Percentiles rank a stretch among this genome's conserved stretches.
phyloP scores from a whole-genome alignment of 2,113 vertebrate species.

The Chaetura pelagica region DNA sequence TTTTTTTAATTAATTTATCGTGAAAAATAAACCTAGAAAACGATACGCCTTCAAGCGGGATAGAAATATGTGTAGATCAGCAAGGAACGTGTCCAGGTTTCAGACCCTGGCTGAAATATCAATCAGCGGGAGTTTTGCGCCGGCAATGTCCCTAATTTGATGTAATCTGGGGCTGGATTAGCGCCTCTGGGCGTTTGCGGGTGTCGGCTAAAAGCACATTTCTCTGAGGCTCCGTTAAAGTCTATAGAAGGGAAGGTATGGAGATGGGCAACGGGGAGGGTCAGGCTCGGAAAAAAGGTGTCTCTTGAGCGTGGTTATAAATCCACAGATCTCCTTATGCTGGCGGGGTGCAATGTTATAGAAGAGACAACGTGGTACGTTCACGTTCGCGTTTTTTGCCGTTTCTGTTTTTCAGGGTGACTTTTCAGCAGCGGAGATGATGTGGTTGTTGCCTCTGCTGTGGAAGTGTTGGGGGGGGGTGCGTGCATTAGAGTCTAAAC shows the following conservation, averaged over 20 bases:
- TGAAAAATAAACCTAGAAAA: slow-evolving; percentile 1
- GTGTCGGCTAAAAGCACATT: neutral
- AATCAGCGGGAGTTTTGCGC: neutral
- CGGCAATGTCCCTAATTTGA: slow-evolving; percentile 12
- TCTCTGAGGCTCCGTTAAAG: neutral
- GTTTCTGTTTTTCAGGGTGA: neutral
- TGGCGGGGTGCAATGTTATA: neutral
- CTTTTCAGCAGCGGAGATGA: neutral
- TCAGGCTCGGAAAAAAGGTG: neutral
- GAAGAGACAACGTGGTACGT: neutral
- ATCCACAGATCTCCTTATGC: neutral
- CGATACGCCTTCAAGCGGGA: neutral
- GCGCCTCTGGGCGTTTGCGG: neutral
- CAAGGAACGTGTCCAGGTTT: slow-evolving; percentile 9
- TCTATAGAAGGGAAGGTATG: neutral
- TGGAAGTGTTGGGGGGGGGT: neutral
- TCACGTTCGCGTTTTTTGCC: neutral
- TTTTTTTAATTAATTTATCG: neutral
- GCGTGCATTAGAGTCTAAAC: neutral
- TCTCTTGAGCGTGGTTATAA: neutral
- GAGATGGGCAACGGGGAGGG: neutral
- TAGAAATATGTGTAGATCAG: slow-evolving; percentile 27
- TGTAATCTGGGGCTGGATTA: slow-evolving; percentile 39
- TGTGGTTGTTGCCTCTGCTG: neutral
- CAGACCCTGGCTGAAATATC: slow-evolving; percentile 26